A percentile compares a stretch with the other conserved stretches of the same genome.
Evolutionary conservation across 2,113 vertebrate genomes (phyloP).

Genomic region (Colius striatus): DNA sequence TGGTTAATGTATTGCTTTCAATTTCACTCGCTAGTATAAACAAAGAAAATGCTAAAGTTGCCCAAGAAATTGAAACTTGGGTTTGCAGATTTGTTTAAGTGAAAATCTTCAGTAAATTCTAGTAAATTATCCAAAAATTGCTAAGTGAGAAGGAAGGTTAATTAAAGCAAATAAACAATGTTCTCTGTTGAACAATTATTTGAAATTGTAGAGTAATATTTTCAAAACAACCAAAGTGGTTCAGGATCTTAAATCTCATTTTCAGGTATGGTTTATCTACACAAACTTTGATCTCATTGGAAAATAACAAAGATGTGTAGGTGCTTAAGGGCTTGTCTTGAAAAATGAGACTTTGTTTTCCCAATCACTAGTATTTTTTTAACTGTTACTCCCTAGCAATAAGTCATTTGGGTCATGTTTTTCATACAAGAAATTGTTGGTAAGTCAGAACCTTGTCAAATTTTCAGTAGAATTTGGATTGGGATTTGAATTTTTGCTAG

Average conservation of each 20-base stretch:
- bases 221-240: neutral
- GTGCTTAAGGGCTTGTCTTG: neutral
- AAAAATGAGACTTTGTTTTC: neutral
- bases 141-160: neutral
- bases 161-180: neutral
- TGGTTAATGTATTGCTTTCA: constrained; percentile 67
- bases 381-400: neutral
- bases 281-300: neutral
- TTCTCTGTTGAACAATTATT: neutral
- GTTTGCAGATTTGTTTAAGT: neutral
- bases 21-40: constrained; percentile 39
- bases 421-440: neutral
- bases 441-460: neutral
- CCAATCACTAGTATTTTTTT: neutral
- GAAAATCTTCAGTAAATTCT: neutral
- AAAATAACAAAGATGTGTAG: neutral
- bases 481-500: neutral
- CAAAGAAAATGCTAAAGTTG: constrained; percentile 32
- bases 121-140: neutral
- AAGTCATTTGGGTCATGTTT: neutral
- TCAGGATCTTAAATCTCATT: neutral
- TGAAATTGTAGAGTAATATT: neutral
- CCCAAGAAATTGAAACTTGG: constrained; percentile 20
- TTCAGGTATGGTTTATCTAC: neutral
- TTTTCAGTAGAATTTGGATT: neutral